Evolutionary conservation across 2,113 vertebrate species (phyloP), one percentile per base, ranked within the genome.

Genomic region (Onychorhynchus coronatus): DNA sequence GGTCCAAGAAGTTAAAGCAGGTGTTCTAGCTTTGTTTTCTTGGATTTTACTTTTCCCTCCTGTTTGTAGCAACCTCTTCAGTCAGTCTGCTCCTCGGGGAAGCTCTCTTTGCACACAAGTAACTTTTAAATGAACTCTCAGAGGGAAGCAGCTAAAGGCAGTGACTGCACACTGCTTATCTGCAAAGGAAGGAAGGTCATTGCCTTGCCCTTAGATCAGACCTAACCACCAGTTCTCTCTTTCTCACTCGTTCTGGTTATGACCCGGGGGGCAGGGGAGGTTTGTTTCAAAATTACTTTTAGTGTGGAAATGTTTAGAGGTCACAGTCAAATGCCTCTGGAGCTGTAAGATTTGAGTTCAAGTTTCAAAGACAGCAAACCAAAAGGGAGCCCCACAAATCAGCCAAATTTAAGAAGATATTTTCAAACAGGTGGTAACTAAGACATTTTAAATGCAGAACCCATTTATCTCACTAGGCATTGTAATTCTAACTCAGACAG

Each of bases 261-360:
- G 49, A 74, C 20, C 17, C 3, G 3, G 21, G 2, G 8, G 15
- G 5, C 18, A 30, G 52, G 5, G 21, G 13, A 33, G 30, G 1
- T 2, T 19, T 78, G 39, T 59, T 91, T 79, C 23, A 35, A 72
- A 83, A 65, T 35, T 55, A 11, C 33, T 78, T 88, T 52, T 61
- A 68, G 55, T 25, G 33, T 24, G 47, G 42, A 85, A 76, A 9
- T 12, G 35, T 72, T 87, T 47, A 24, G 12, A 76, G 24, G n/a
- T 17, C 44, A 33, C n/a, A 70, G 35, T 61, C 30, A 80, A 88
- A 70, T 44, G 37, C 11, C 31, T 63, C 47, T 67, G 30, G 49
- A 67, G 47, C 53, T 61, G 5, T 25, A 78, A 67, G 49, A 35
- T 18, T 67, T 15, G 33, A 41, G 35, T 41, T 93, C 19, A 11